Percentiles rank a stretch among this genome's conserved stretches.
Conservation (phyloP, 2,888 invertebrate genomes). For the Trisateles emortualis region DNA sequence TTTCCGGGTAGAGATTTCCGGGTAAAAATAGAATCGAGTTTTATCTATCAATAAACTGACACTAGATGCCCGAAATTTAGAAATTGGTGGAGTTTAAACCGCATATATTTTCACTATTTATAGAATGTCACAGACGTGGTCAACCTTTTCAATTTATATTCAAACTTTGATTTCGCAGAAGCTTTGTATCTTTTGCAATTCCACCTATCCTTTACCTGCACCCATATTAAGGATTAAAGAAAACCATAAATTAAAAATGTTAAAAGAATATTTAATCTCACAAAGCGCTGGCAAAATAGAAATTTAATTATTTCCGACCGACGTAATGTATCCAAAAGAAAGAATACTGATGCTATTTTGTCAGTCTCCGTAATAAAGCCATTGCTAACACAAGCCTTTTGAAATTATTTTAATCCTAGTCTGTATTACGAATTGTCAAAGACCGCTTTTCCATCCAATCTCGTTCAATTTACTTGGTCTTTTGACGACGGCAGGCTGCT, state of each 20-base stretch:
- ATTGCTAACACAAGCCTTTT: conserved; percentile 12
- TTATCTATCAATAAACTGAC: too few relatives aligned
- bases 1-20: too few relatives aligned
- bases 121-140: background rate
- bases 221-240: background rate
- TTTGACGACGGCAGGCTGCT: conserved; percentile 22
- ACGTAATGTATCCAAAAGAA: conserved; percentile 1
- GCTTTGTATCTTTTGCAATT: background rate
- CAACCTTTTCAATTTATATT: conserved; percentile 6
- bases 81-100: too few relatives aligned
- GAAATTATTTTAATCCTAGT: conserved; percentile 25
- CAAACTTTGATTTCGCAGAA: conserved; percentile 1
- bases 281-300: conserved; percentile 6
- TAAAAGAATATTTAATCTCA: conserved; percentile 2
- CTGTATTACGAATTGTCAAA: conserved; percentile 31
- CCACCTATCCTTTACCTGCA: conserved; percentile 2
- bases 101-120: background rate
- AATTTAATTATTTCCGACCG: conserved; percentile 10
- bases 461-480: conserved; percentile 33
- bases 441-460: conserved; percentile 32
- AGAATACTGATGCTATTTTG: conserved; percentile 8
- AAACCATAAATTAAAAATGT: conserved; percentile 7
- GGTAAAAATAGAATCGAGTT: too few relatives aligned
- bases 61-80: too few relatives aligned
- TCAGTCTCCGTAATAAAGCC: conserved; percentile 6